phyloP scores from a whole-genome alignment of 2,797 vertebrate genomes.

The Phataginus tricuspis region DNA sequence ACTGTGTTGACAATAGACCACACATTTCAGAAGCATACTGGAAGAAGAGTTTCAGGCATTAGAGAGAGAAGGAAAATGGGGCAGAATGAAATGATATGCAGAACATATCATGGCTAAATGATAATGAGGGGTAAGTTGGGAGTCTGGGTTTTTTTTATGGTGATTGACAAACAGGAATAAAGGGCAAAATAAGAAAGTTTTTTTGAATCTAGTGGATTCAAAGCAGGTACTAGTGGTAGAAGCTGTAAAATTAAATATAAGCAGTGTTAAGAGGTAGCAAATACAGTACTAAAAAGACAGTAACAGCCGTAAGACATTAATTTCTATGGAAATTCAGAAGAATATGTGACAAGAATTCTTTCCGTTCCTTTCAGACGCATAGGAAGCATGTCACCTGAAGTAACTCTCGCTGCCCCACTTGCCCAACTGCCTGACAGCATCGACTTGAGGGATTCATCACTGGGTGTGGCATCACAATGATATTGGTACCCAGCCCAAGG shows the following conservation, averaged over 20 bases:
- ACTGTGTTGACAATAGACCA: neutral
- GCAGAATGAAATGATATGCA: neutral
- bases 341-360: neutral
- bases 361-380: neutral
- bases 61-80: neutral
- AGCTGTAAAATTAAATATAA: neutral
- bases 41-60: neutral
- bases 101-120: neutral
- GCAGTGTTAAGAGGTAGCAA: neutral
- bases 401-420: neutral
- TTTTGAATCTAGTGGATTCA: neutral
- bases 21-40: neutral
- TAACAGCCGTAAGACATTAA: neutral
- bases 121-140: neutral
- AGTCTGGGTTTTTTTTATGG: neutral
- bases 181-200: neutral
- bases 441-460: neutral
- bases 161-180: neutral
- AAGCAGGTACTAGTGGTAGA: neutral
- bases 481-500: neutral
- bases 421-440: neutral
- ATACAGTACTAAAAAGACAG: neutral
- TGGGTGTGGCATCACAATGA: neutral
- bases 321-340: neutral
- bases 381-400: neutral